Base-by-base conservation (phyloP, 2,113 vertebrate genomes). In the Rana temporaria region DNA sequence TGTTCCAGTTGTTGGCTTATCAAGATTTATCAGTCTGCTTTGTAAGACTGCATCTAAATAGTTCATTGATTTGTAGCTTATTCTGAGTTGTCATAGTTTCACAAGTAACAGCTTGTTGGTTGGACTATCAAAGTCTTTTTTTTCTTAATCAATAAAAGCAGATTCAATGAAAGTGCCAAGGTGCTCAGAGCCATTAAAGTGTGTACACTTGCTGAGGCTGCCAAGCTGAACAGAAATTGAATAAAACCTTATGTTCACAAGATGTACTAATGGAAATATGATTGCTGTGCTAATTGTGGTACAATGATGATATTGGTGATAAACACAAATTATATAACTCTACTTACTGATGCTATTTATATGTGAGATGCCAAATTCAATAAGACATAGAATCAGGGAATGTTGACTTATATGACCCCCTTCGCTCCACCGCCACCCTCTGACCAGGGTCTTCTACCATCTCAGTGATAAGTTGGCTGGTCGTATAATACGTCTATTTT, bases 31-130 rank as follows among this genome's bases (percentile, higher is more conserved):
- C 90, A 90, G 89, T 32, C 69, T 88, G 85, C 89, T 89, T 88
- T 88, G 86, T 91, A 88, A 57, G 7, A 78, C 88, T 90, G 88
- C 91, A 86, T 92, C 91, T 92, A 53, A 89, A 92, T 92, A 93
- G 89, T 87, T 90, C 93, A 94, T 94, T 93, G 92, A 94, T 94
- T 93, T 90, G 89, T 86, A 91, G 91, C 90, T 93, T 91, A 92
- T 92, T 93, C 90, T 57, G 82, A 92, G 89, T 91, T 94, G 93
- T 94, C 92, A 93, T 91, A 92, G 91, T 91, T 93, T 89, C 84
- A 74, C 89, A 89, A 92, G 86, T 90, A 92, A 92, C 87, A 90
- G 92, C 88, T 87, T 79, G 85, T 5, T 15, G 91, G 85, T 89
- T 89, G 84, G 85, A 87, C 89, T 92, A 94, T 92, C 91, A 94